Percentiles rank a stretch among this genome's conserved stretches.
Conservation (phyloP, 2,797 vertebrate genomes). For the Oreonectes daqikongensis region DNA sequence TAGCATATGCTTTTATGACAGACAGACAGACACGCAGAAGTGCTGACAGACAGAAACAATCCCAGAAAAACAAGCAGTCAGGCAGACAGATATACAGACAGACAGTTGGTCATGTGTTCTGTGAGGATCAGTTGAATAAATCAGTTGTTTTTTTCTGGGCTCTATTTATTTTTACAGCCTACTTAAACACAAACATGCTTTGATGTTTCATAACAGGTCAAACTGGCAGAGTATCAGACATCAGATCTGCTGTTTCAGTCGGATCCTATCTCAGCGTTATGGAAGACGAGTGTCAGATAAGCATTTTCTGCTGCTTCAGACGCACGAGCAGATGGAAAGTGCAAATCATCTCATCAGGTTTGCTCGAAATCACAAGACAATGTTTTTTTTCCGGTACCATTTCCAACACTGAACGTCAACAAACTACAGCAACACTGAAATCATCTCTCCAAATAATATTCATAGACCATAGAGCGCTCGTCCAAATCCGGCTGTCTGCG, state of each 20-base stretch:
- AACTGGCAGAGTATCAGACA: neutral
- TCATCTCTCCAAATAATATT: no score
- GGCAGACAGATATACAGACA: neutral
- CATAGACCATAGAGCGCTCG: neutral
- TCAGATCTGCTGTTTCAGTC: constrained; percentile 26
- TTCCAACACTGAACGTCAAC: constrained; percentile 2
- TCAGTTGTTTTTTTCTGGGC: neutral
- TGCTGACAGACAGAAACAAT: no score
- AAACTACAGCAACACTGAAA: neutral
- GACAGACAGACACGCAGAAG: neutral
- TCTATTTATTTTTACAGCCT: neutral
- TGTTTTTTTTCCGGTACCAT: neutral
- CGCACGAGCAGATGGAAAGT: neutral
- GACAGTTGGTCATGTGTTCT: neutral
- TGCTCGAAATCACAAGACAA: constrained; percentile 12
- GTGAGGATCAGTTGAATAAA: neutral
- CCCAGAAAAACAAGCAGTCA: neutral
- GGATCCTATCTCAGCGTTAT: constrained; percentile 15
- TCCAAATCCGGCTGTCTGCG: constrained; percentile 42
- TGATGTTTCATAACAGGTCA: neutral
- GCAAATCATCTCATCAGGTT: constrained; percentile 1
- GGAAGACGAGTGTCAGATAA: constrained; percentile 25
- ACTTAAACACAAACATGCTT: neutral
- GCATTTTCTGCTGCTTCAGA: constrained; percentile 4
- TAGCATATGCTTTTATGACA: no score